These are phyloP conservation scores for Microplitis manilae DNA, from an alignment of 2,888 invertebrate genomes.

Conservation along the genomic window DNA sequence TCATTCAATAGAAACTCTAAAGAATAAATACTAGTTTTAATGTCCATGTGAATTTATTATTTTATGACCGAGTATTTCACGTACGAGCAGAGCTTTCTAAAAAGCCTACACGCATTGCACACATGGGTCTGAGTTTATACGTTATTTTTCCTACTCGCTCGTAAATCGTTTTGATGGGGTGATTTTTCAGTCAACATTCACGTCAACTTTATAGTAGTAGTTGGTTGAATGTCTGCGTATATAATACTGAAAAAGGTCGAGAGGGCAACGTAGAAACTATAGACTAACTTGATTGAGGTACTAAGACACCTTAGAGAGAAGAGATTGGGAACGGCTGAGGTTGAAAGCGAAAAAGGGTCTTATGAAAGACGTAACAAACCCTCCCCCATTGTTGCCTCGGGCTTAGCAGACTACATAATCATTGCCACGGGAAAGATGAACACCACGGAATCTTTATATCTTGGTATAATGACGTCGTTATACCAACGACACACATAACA, in stretches of 20 bases:
- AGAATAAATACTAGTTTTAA: too few relatives aligned
- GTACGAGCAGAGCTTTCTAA: slow-evolving; percentile 20
- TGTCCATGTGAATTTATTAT: too few relatives aligned
- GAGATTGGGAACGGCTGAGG: slow-evolving; percentile 59
- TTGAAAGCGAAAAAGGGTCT: slow-evolving; percentile 52
- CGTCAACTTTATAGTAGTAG: slow-evolving; percentile 30
- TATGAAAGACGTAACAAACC: slow-evolving; percentile 64
- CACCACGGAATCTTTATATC: slow-evolving; percentile 67
- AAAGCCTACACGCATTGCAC: slow-evolving; percentile 29
- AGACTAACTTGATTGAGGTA: slow-evolving; percentile 23
- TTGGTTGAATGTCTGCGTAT: slow-evolving; percentile 17
- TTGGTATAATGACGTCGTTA: slow-evolving; percentile 69
- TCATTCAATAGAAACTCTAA: too few relatives aligned
- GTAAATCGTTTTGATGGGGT: slow-evolving; percentile 65
- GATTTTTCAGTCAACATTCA: slow-evolving; percentile 59
- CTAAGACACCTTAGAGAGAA: slow-evolving; percentile 27
- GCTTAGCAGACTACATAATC: slow-evolving; percentile 62
- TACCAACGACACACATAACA: slow-evolving; percentile 50
- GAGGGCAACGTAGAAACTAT: slow-evolving; percentile 7
- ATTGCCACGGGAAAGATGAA: slow-evolving; percentile 61
- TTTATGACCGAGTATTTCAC: too few relatives aligned
- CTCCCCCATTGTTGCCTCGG: slow-evolving; percentile 46
- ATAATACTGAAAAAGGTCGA: slow-evolving; percentile 15
- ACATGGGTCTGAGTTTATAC: slow-evolving; percentile 48
- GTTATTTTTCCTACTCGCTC: slow-evolving; percentile 58